Base-by-base conservation (phyloP, 30 jellyfish, hydroid and myxozoan species). In the Pseudorhiza aurosa region DNA sequence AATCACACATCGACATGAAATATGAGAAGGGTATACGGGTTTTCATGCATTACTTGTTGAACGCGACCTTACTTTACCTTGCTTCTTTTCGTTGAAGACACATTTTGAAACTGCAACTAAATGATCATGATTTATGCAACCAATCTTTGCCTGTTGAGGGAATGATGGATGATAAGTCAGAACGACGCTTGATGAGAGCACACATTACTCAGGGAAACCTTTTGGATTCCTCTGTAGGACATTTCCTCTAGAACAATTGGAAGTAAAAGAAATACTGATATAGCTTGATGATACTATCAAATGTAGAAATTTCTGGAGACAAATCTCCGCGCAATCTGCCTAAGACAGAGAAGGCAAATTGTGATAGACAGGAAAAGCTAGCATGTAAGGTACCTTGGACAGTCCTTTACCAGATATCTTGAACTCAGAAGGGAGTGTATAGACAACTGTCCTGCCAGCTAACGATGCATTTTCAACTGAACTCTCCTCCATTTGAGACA, bases 321-420 rank as follows among this genome's bases (percentile, higher is more conserved):
- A n/a, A n/a, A n/a, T n/a, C n/a, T n/a, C n/a, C n/a, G n/a, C n/a
- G n/a, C n/a, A n/a, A n/a, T n/a, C n/a, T n/a, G n/a, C n/a, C n/a
- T n/a, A n/a, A n/a, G n/a, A n/a, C n/a, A n/a, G n/a, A n/a, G n/a
- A n/a, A n/a, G n/a, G n/a, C n/a, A n/a, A n/a, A n/a, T n/a, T n/a
- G n/a, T n/a, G n/a, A n/a, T n/a, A n/a, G n/a, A n/a, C n/a, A n/a
- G n/a, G n/a, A 3, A 6, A 62, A 19, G n/a, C n/a, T n/a, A n/a
- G n/a, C n/a, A n/a, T n/a, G n/a, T 5, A 39, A 39, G 50, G 22
- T 40, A 77, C 89, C 82, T 77, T 77, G 27, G 74, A 47, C 21
- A 43, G 32, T 51, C 91, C 84, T 80, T 80, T 80, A 3, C 77
- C 83, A 30, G 84, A 58, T 5, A 80, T 55, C 31, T 65, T 80